These are phyloP conservation scores for Brenthis hecate DNA, from an alignment of 2,888 invertebrate species.

Conservation along the genomic window DNA sequence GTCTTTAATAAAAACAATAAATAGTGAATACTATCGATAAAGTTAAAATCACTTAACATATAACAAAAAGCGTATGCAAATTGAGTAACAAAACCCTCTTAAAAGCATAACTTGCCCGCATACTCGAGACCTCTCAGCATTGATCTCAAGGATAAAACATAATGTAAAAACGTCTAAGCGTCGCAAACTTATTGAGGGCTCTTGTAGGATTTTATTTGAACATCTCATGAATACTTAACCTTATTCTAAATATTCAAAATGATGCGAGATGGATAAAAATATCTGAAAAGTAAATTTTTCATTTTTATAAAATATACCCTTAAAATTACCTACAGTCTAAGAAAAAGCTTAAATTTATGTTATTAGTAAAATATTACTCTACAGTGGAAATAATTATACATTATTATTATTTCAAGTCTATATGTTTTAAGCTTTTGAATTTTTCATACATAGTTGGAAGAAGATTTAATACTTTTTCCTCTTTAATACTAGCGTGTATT, in stretches of 20 bases:
- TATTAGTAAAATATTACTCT: no score
- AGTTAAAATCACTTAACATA: conserved; percentile 37
- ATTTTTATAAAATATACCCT: not conserved
- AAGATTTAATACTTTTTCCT: no score
- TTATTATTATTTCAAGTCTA: no score
- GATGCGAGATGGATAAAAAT: not conserved
- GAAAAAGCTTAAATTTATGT: no score
- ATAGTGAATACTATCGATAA: conserved; percentile 23
- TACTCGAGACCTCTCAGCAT: conserved; percentile 50
- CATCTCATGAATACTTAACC: conserved; percentile 37
- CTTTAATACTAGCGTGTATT: no score
- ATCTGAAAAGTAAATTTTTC: not conserved
- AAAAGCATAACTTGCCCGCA: conserved; percentile 63
- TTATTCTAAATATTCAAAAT: conserved; percentile 27
- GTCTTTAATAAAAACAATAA: conserved; percentile 30
- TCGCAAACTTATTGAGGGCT: conserved; percentile 35
- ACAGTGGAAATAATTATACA: no score
- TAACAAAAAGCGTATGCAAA: conserved; percentile 53
- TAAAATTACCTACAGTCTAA: no score
- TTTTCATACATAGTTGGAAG: no score
- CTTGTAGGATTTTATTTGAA: conserved; percentile 34
- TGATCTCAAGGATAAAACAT: conserved; percentile 40
- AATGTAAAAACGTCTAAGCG: conserved; percentile 37
- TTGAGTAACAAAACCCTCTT: conserved; percentile 47
- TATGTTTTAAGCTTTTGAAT: no score